Evolutionary conservation across 2,797 vertebrate species (phyloP), one percentile per base, ranked within the genome.

Genomic region (Cyclopterus lumpus): DNA sequence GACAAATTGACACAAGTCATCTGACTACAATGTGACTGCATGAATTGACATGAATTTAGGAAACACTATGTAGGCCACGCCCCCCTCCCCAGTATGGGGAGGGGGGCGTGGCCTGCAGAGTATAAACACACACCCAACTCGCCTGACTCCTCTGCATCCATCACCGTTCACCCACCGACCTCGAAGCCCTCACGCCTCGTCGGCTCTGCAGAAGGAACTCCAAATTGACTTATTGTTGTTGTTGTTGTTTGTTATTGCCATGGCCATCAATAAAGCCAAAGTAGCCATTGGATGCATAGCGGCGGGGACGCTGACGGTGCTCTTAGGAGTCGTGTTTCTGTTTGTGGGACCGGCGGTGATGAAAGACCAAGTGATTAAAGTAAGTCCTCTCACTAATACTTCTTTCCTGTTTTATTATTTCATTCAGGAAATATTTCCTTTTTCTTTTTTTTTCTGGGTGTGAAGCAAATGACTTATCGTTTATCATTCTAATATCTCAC

Each of bases 341-440:
- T 85, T 94, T 55, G 89, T 93, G 15, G 93, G 94, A 53, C 93
- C 93, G 0, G 38, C 81, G 0, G 64, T 95, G 6, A 92, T 95
- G 82, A 82, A 86, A 5, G 79, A 88, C 12, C 93, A 95, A 40
- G 91, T 96, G 5, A 80, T 78, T 3, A 94, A 95, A 92, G 95
- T 95, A 76, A 79, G 48, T 40, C 34, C 34, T 34, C n/a, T 28
- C 26, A 28, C n/a, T n/a, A n/a, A n/a, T n/a, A n/a, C 2, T 26
- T 28, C 26, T 26, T 28, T 38, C 38, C 10, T 38, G 32, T 32
- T 36, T 36, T n/a, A n/a, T n/a, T n/a, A n/a, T n/a, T n/a, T n/a
- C n/a, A n/a, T n/a, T n/a, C n/a, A n/a, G n/a, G n/a, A 28, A 28
- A 26, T 28, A 28, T 28, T 28, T n/a, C n/a, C n/a, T n/a, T n/a